Percentiles rank a stretch among this genome's conserved stretches.
These are phyloP conservation scores for Thaumetopoea pityocampa DNA, from an alignment of 1,140 invertebrate genomes.

Conservation along the genomic window DNA sequence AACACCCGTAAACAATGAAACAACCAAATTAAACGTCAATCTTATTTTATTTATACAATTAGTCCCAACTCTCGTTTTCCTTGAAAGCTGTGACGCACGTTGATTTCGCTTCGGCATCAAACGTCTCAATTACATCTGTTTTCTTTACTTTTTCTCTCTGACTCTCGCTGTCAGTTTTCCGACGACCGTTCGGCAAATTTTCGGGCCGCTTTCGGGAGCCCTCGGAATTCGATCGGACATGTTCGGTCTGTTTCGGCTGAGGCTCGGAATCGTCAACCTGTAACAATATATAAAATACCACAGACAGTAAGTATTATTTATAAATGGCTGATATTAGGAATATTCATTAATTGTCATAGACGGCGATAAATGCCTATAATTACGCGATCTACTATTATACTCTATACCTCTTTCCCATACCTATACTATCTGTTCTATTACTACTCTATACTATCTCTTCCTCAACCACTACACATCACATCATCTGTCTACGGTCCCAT, in stretches of 20 bases:
- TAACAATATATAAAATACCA: too few relatives aligned
- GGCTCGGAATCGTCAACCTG: slow-evolving; percentile 45
- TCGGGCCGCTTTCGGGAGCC: slow-evolving; percentile 15
- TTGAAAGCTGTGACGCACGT: slow-evolving; percentile 49
- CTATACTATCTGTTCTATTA: too few relatives aligned
- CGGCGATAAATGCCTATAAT: too few relatives aligned
- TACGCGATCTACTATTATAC: too few relatives aligned
- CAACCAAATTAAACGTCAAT: slow-evolving; percentile 15
- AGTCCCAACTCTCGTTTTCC: slow-evolving; percentile 65
- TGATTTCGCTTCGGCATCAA: slow-evolving; percentile 33
- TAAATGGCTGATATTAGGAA: too few relatives aligned
- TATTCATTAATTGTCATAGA: too few relatives aligned
- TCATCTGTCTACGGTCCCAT: too few relatives aligned
- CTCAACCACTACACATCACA: too few relatives aligned
- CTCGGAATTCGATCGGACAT: slow-evolving; percentile 17
- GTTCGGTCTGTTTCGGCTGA: slow-evolving; percentile 38
- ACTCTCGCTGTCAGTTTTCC: slow-evolving; percentile 16
- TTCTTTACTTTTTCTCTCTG: slow-evolving; percentile 12
- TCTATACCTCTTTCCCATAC: too few relatives aligned
- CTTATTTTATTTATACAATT: slow-evolving; percentile 25
- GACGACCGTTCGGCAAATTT: slow-evolving; percentile 28
- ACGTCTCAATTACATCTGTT: slow-evolving; percentile 33
- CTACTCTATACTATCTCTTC: too few relatives aligned
- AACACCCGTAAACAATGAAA: slow-evolving; percentile 28
- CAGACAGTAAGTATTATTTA: too few relatives aligned